Evolutionary conservation across 2,888 invertebrate species (phyloP).

Genomic region (Pheosia gnoma): DNA sequence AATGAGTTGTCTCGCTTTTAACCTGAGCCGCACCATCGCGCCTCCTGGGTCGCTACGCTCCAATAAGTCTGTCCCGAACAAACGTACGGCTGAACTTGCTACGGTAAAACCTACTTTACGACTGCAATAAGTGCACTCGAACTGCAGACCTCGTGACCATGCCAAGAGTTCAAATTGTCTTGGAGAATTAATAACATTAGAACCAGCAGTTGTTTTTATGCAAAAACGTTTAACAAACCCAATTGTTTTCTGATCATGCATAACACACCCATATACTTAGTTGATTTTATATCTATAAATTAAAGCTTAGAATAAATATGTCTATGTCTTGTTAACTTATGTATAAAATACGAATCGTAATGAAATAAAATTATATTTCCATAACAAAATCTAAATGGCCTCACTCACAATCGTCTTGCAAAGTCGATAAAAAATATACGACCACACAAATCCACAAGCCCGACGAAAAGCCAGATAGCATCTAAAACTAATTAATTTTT

Average conservation of each 20-base stretch:
- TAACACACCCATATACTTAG: too few relatives aligned
- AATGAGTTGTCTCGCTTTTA: neutral
- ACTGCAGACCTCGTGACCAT: slow-evolving; percentile 33
- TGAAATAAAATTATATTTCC: too few relatives aligned
- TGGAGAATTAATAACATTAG: neutral
- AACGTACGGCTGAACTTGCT: slow-evolving; percentile 54
- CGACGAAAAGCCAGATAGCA: slow-evolving; percentile 32
- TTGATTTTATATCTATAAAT: too few relatives aligned
- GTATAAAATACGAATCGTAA: too few relatives aligned
- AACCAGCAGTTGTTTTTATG: too few relatives aligned
- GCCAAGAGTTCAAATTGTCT: slow-evolving; percentile 20
- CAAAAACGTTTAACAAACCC: too few relatives aligned
- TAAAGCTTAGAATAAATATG: too few relatives aligned
- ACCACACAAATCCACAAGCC: slow-evolving; percentile 7
- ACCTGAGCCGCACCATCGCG: neutral
- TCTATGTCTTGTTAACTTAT: too few relatives aligned
- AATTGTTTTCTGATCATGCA: too few relatives aligned
- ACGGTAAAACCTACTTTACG: slow-evolving; percentile 61
- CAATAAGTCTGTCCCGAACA: slow-evolving; percentile 56
- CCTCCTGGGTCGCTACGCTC: slow-evolving; percentile 21
- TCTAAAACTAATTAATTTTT: slow-evolving; percentile 48
- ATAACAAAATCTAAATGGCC: too few relatives aligned
- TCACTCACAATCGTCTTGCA: too few relatives aligned
- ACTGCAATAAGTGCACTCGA: slow-evolving; percentile 56
- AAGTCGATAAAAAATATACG: neutral